Conservation (phyloP, 1,140 invertebrate genomes). For the Lepidurus apus region DNA sequence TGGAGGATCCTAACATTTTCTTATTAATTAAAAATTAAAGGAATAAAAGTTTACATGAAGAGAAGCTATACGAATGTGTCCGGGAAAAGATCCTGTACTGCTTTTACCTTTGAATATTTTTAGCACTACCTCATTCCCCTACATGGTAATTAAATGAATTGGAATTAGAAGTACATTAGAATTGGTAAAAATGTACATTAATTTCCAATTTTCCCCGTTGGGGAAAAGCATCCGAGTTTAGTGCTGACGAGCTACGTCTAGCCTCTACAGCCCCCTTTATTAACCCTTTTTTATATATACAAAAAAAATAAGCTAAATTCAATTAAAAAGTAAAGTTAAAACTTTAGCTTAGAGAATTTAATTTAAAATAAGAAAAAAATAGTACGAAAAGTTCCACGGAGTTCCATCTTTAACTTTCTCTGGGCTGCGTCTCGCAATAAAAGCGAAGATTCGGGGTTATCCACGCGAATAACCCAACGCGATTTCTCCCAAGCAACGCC, state of each 20-base stretch:
- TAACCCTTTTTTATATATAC: too few relatives aligned
- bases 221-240: too few relatives aligned
- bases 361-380: too few relatives aligned
- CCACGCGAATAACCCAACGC: neutral
- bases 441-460: neutral
- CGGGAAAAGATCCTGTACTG: neutral
- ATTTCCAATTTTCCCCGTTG: too few relatives aligned
- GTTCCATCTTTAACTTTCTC: neutral
- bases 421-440: neutral
- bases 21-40: too few relatives aligned
- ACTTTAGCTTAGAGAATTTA: too few relatives aligned
- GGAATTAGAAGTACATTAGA: too few relatives aligned
- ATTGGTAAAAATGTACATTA: too few relatives aligned
- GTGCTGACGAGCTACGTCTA: too few relatives aligned
- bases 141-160: neutral
- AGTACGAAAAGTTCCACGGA: neutral
- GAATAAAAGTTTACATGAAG: neutral
- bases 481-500: neutral
- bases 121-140: neutral
- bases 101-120: neutral
- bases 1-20: neutral
- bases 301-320: too few relatives aligned
- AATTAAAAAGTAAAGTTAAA: too few relatives aligned
- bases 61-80: neutral
- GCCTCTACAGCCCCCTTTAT: too few relatives aligned